phyloP scores from a whole-genome alignment of 92 coral and sea anemone genomes.

The Phenganax marumi region DNA sequence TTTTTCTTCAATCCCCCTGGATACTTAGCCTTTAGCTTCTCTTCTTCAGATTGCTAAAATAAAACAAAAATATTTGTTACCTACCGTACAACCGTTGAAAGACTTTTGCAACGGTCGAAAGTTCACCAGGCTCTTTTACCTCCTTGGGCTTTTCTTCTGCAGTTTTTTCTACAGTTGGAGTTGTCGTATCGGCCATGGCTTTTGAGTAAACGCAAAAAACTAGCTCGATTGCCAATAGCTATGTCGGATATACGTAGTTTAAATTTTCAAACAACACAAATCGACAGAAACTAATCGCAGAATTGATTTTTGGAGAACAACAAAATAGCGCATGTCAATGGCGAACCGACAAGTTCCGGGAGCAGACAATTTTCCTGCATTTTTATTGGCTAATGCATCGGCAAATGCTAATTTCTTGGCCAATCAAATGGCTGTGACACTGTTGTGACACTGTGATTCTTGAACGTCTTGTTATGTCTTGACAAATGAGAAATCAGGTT shows the following conservation, averaged over 20 bases:
- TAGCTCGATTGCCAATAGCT: background rate
- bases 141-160: background rate
- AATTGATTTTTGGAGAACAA: background rate
- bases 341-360: slow-evolving; percentile 4
- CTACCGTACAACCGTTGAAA: background rate
- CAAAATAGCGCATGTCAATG: slow-evolving; percentile 40
- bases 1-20: slow-evolving; percentile 79
- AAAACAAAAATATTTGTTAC: background rate
- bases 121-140: background rate
- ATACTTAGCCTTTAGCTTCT: slow-evolving; percentile 78
- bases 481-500: slow-evolving; percentile 1
- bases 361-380: background rate
- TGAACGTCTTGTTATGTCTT: background rate
- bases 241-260: background rate
- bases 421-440: background rate
- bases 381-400: slow-evolving; percentile 16
- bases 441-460: too few species aligned
- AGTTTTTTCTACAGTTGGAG: background rate
- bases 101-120: slow-evolving; percentile 7
- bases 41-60: slow-evolving; percentile 79
- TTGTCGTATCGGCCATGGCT: background rate
- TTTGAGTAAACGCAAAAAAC: background rate
- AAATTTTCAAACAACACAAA: slow-evolving; percentile 1
- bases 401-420: background rate
- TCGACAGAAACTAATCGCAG: background rate